These are phyloP conservation scores for Tinea trinotella DNA, from an alignment of 2,888 invertebrate genomes.

Conservation along the genomic window DNA sequence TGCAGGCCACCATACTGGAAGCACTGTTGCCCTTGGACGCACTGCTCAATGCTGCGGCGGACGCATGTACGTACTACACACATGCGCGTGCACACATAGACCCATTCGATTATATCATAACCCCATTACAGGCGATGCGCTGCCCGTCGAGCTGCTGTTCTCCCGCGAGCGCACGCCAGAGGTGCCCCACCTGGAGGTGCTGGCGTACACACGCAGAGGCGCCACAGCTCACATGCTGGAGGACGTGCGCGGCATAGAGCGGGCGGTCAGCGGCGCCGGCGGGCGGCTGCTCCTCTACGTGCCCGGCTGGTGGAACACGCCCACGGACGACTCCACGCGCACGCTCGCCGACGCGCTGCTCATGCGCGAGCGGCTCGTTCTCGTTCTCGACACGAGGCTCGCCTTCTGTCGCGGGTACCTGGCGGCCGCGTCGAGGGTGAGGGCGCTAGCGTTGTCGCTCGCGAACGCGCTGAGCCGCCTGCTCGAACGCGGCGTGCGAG, in stretches of 20 bases:
- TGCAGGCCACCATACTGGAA: no score
- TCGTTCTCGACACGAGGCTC: constrained; percentile 45
- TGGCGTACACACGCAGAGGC: constrained; percentile 33
- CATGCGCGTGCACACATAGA: background rate
- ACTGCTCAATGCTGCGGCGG: constrained; percentile 36
- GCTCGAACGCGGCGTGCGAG: constrained; percentile 38
- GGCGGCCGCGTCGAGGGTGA: constrained; percentile 43
- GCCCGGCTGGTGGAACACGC: constrained; percentile 60
- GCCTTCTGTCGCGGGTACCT: constrained; percentile 53
- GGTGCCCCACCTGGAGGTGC: constrained; percentile 34
- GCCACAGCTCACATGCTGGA: constrained; percentile 30
- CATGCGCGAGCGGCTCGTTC: constrained; percentile 34
- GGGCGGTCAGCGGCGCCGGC: constrained; percentile 21
- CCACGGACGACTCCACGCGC: constrained; percentile 43
- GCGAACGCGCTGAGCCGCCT: constrained; percentile 38
- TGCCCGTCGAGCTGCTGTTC: constrained; percentile 41
- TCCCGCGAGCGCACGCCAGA: constrained; percentile 34
- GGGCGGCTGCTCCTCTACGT: constrained; percentile 36
- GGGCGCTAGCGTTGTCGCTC: constrained; percentile 38
- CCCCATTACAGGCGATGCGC: constrained; percentile 39
- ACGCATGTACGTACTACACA: constrained; percentile 34
- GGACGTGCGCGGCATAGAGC: constrained; percentile 27
- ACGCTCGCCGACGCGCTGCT: constrained; percentile 43
- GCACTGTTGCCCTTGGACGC: no score
- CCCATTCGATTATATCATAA: no score